Conservation (phyloP, 2,888 invertebrate species). For the Biston betularia region DNA sequence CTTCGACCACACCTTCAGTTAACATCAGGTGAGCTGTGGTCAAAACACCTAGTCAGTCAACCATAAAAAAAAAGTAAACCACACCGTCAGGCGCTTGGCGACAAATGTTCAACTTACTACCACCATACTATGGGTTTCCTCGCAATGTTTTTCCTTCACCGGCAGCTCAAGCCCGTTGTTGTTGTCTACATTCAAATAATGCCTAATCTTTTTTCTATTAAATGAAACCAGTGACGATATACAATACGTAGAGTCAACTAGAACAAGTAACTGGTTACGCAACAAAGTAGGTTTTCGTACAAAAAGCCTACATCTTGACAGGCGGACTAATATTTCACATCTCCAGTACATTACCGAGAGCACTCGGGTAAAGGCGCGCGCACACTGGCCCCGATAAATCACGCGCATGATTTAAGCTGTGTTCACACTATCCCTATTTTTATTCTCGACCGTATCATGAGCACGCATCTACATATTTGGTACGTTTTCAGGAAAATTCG, state of each 20-base stretch:
- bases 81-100: too few species aligned
- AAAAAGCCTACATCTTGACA: constrained; percentile 8
- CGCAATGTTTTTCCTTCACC: too few species aligned
- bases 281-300: neutral
- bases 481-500: constrained; percentile 50
- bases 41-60: too few species aligned
- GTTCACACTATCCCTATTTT: constrained; percentile 75
- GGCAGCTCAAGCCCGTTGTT: too few species aligned
- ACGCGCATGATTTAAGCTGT: constrained; percentile 66
- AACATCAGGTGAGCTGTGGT: too few species aligned
- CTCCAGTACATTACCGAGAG: constrained; percentile 18
- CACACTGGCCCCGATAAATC: constrained; percentile 65
- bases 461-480: constrained; percentile 65
- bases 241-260: neutral
- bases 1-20: too few species aligned
- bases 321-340: constrained; percentile 11
- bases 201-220: too few species aligned
- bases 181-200: too few species aligned
- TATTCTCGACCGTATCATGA: constrained; percentile 61
- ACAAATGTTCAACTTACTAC: too few species aligned
- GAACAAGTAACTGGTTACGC: neutral
- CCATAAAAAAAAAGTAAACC: too few species aligned
- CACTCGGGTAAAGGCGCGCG: constrained; percentile 50
- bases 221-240: too few species aligned
- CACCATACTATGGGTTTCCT: too few species aligned